Conservation (phyloP, 2,797 vertebrate genomes). For the Streptopelia turtur region DNA sequence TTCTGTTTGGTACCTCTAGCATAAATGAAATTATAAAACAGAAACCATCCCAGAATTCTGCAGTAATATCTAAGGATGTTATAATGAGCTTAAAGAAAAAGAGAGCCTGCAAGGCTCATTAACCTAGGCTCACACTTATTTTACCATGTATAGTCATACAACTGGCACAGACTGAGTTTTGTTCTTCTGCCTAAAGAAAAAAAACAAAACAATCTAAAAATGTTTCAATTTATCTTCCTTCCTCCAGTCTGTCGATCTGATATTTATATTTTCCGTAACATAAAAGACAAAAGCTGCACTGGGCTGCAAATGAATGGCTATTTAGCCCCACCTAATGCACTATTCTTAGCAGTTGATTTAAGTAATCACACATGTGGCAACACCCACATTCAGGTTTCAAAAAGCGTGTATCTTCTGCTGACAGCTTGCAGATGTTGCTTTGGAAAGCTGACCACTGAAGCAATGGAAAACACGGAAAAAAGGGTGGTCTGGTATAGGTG, state of each 20-base stretch:
- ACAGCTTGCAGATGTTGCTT: background rate
- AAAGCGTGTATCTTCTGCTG: background rate
- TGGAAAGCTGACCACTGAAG: background rate
- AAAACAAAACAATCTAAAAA: constrained; percentile 19
- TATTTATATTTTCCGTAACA: constrained; percentile 45
- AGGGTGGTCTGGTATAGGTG: background rate
- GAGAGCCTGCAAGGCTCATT: constrained; percentile 33
- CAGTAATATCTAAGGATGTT: background rate
- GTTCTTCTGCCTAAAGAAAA: background rate
- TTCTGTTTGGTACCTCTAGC: background rate
- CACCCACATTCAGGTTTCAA: background rate
- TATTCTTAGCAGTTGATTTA: constrained; percentile 47
- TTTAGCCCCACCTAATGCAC: background rate
- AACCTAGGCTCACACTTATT: background rate
- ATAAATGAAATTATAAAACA: background rate
- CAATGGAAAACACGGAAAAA: background rate
- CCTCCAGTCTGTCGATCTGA: background rate
- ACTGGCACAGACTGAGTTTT: background rate
- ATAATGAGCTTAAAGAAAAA: background rate
- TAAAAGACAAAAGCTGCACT: constrained; percentile 58
- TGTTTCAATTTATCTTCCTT: constrained; percentile 65
- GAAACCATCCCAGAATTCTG: background rate
- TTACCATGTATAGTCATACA: constrained; percentile 66
- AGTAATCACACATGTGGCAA: constrained; percentile 21
- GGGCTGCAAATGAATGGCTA: constrained; percentile 40